phyloP scores from a whole-genome alignment of 2,797 vertebrate genomes.

The Sylvia borin region DNA sequence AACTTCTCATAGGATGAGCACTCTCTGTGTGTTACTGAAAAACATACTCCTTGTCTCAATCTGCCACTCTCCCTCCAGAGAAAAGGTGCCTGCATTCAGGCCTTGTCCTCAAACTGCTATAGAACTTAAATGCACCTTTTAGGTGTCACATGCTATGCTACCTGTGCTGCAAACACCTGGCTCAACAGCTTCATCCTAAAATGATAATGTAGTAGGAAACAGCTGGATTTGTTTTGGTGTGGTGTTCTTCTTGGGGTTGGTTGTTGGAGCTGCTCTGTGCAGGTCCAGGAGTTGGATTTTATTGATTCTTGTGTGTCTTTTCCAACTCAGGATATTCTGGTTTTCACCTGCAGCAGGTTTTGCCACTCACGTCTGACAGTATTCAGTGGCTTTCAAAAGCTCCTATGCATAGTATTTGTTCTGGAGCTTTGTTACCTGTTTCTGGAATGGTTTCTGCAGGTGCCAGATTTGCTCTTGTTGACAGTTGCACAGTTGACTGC shows the following conservation, averaged over 20 bases:
- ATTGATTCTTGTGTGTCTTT: background rate
- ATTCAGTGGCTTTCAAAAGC: background rate
- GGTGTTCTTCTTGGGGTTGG: background rate
- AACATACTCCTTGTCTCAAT: background rate
- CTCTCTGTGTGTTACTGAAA: background rate
- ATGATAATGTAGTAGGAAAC: background rate
- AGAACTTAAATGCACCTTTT: background rate
- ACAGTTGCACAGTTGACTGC: background rate
- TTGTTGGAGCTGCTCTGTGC: background rate
- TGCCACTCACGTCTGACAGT: background rate
- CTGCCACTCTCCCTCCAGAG: background rate
- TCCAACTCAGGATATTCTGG: background rate
- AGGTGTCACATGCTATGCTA: background rate
- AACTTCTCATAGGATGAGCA: background rate
- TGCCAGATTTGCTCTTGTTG: background rate
- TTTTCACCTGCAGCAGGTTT: background rate
- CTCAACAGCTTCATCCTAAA: background rate
- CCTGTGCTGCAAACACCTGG: background rate
- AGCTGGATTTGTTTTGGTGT: background rate
- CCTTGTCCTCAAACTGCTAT: background rate
- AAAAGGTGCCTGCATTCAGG: background rate
- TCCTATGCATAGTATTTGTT: background rate
- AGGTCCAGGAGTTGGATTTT: background rate
- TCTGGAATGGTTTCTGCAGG: background rate
- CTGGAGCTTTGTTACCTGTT: background rate